Base-by-base conservation (phyloP, 2,888 invertebrate genomes). In the Lysandra bellargus region DNA sequence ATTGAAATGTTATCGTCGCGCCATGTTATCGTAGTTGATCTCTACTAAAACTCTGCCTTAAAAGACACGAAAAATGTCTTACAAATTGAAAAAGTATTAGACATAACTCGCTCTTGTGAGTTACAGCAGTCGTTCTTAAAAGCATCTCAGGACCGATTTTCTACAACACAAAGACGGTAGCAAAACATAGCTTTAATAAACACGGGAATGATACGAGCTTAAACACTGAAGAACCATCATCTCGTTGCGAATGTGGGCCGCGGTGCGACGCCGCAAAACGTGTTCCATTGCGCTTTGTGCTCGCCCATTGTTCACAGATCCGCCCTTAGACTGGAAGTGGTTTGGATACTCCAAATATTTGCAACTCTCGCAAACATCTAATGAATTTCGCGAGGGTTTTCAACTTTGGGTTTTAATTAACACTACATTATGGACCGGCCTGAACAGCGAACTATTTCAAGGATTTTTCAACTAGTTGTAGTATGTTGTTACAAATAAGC, bases 221-320 rank as follows among this genome's bases (percentile, higher is more conserved):
- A 81, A 81, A 79, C 82, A 79, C 78, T 87, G 90, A 83, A 87
- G 88, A 87, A 88, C 87, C 89, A 92, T 93, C 91, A 93, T 91
- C 91, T 91, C 91, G 91, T 93, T 92, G 92, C 90, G 88, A 90
- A 93, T 93, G 92, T 93, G 89, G 92, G 89, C 87, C 93, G 89
- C 89, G 88, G 87, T 87, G 89, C 88, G 89, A 89, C 87, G 87
- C 89, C 85, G 88, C 88, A 88, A 90, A 91, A 92, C 91, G 91
- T 90, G 90, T 90, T 89, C 86, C 90, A 91, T 90, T 92, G 92
- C 92, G 91, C 92, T 93, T 92, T 93, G 93, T 92, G 91, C 88
- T 84, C 86, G 86, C 86, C 91, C 92, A 93, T 93, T 93, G 92
- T 93, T 90, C 87, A 83, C 85, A 89, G 90, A 91, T 91, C 90